phyloP scores from a whole-genome alignment of 2,113 vertebrate genomes.

The Myodes glareolus region DNA sequence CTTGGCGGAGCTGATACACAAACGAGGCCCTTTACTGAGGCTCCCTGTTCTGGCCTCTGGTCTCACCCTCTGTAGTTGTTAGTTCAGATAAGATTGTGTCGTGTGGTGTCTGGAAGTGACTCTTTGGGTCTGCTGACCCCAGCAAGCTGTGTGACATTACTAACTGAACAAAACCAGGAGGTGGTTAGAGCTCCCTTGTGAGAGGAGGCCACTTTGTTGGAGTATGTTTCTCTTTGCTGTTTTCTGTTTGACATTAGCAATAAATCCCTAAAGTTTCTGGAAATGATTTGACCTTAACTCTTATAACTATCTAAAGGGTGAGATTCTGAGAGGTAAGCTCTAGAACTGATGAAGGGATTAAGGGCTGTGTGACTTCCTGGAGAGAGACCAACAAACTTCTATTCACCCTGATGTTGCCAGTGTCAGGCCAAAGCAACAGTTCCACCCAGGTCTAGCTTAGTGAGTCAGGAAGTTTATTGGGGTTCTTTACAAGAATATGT shows the following conservation, averaged over 20 bases:
- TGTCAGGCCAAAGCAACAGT: not conserved
- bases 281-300: slow-evolving; percentile 60
- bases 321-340: not conserved
- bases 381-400: not conserved
- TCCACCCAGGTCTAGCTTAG: not conserved
- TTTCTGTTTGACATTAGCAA: slow-evolving; percentile 30
- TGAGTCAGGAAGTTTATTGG: not conserved
- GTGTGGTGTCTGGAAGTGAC: not conserved
- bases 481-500: not conserved
- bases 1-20: not conserved
- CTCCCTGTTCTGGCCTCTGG: not conserved
- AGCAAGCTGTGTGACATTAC: not conserved
- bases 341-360: slow-evolving; percentile 10
- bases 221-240: not conserved
- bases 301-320: not conserved
- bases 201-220: not conserved
- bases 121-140: not conserved
- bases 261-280: not conserved
- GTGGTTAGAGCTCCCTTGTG: not conserved
- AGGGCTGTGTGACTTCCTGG: not conserved
- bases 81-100: not conserved
- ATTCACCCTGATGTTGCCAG: not conserved
- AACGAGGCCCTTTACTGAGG: not conserved
- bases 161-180: not conserved
- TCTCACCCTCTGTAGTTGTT: not conserved